A percentile compares a stretch with the other conserved stretches of the same genome.
Evolutionary conservation across 1,140 invertebrate species (phyloP).

Genomic region (Micrasema minimum): DNA sequence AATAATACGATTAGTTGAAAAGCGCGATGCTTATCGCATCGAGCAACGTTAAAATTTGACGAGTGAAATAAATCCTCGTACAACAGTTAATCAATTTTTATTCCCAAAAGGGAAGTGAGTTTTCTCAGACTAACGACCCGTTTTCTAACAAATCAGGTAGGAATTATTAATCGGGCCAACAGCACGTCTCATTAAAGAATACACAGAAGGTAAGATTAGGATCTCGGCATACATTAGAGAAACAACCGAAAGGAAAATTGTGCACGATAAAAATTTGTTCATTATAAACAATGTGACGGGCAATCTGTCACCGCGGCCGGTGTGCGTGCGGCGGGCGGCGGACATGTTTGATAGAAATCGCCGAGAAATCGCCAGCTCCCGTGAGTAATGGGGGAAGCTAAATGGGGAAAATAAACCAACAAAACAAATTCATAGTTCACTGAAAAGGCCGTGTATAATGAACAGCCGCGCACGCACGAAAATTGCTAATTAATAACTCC

Average conservation of each 20-base stretch:
- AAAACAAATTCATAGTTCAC: conserved; percentile 54
- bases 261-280: conserved; percentile 48
- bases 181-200: conserved; percentile 52
- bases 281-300: conserved; percentile 52
- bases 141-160: conserved; percentile 16
- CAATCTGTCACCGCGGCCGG: conserved; percentile 44
- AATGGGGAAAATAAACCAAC: conserved; percentile 49
- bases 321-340: conserved; percentile 18
- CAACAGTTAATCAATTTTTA: conserved; percentile 27
- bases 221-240: conserved; percentile 51
- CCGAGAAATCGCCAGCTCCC: conserved; percentile 42
- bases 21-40: conserved; percentile 15
- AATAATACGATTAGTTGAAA: conserved; percentile 25
- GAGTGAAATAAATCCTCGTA: conserved; percentile 27
- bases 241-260: conserved; percentile 35
- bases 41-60: conserved; percentile 24
- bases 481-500: conserved; percentile 55
- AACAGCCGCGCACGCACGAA: conserved; percentile 52
- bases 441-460: conserved; percentile 52
- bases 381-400: conserved; percentile 36
- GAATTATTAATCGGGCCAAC: conserved; percentile 32
- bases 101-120: conserved; percentile 8
- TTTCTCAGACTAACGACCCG: conserved; percentile 21
- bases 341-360: conserved; percentile 38
- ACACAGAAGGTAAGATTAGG: conserved; percentile 41